Base-by-base conservation (phyloP, 2,888 invertebrate genomes). In the Nomada ruficornis region DNA sequence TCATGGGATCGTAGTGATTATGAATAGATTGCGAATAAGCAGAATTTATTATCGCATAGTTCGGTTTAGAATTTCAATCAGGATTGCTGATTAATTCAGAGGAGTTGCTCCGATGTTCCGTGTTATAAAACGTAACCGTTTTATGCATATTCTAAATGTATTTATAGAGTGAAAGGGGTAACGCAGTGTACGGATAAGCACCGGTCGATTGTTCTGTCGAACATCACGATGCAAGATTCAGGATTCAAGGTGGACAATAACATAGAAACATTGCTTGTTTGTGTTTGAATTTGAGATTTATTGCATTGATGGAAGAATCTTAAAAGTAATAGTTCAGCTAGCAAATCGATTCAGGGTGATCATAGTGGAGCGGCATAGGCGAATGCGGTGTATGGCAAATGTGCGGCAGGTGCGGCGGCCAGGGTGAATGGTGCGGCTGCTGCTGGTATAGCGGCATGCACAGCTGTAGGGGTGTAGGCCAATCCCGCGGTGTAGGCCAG, bases 401-500 rank as follows among this genome's bases (percentile, higher is more conserved):
- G 89, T 82, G 70, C 23, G 80, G 29, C 63, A 1, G 84, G 80
- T 0, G 84, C 86, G 0, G 81, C 89, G 86, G 85, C 88, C 87
- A 90, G 13, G 91, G 90, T 23, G 93, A 94, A 26, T 94, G 88
- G 52, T 81, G 84, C n/a, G 89, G 91, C 62, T 1, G 60, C 69
- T 59, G 44, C 55, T 2, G 64, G 36, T 36, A 59, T 13, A 3
- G 54, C 60, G 15, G 77, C 50, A 0, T n/a, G 71, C 11, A 87
- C 86, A 2, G 93, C 93, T n/a, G 92, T 77, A 0, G 93, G 92
- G 36, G 23, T 0, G 23, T 23, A 23, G 23, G 23, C 23, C 23
- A 93, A 92, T 5, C 93, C 95, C 2, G 95, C 94, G 5, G 94
- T 93, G 0, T 85, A 73, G n/a, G 95, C 94, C 64, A 95, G 94